Base-by-base conservation (phyloP, 2,888 invertebrate genomes). In the Agapostemon virescens region DNA sequence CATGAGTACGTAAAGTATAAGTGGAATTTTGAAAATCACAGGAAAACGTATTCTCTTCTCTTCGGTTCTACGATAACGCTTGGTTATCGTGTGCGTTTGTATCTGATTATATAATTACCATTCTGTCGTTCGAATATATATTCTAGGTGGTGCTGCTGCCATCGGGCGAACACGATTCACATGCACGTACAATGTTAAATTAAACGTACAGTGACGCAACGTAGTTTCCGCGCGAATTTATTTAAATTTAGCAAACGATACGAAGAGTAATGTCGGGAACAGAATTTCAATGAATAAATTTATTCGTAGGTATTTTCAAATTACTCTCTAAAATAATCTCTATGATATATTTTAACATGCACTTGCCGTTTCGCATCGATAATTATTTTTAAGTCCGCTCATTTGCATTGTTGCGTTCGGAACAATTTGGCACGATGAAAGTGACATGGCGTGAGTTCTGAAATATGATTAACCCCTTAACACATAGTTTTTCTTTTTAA, bases 1-100 rank as follows among this genome's bases (percentile, higher is more conserved):
- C 58, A 80, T 80, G 80, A 78, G 80, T 80, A 79, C 26, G 80
- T 80, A 74, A 67, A 4, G 23, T 13, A 11, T 17, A 45, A 66
- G 20, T 40, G 17, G 9, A 23, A 13, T 58, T 7, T 26, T 23
- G 13, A 11, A 20, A 72, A 23, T 67, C 23, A 15, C 4, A 9
- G 4, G 6, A 5, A 20, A 17, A n/a, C 17, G 23, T 36, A n/a
- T n/a, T n/a, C n/a, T n/a, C n/a, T 52, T 68, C 26, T 13, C 36
- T 36, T 49, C 9, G 33, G 5, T 36, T 58, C 45, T 6, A 45
- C 26, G 38, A 11, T 26, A 40, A 69, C 49, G 2, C 11, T 23
- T 63, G 9, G 15, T 15, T 61, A 17, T 9, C 49, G 26, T 15
- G 26, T 15, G 17, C 33, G 6, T 20, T 17, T 36, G 36, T 11